These are phyloP conservation scores for Petrocephalus sullivani DNA, from an alignment of 2,797 vertebrate genomes.

Conservation along the genomic window DNA sequence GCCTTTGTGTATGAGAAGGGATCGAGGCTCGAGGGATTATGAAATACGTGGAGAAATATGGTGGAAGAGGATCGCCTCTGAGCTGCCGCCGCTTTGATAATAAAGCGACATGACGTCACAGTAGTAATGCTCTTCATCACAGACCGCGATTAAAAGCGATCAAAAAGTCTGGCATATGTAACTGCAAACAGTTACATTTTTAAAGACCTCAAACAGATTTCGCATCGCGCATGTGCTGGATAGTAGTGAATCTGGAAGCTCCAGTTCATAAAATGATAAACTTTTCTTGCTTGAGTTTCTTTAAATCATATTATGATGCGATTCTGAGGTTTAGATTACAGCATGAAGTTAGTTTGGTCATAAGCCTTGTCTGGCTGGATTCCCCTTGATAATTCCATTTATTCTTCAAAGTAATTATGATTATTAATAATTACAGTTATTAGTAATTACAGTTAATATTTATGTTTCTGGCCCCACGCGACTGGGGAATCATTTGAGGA, in stretches of 20 bases:
- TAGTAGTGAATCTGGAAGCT: background rate
- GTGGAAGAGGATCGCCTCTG: background rate
- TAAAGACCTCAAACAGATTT: background rate
- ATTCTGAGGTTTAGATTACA: background rate
- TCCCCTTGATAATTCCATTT: background rate
- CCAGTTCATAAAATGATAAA: background rate
- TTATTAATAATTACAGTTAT: constrained; percentile 49
- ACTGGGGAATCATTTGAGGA: constrained; percentile 52
- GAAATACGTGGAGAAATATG: background rate
- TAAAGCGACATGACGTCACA: background rate
- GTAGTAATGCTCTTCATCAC: background rate
- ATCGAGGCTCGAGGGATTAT: background rate
- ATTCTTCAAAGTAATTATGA: background rate
- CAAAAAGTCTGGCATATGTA: background rate
- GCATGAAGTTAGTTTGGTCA: background rate
- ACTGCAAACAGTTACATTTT: background rate
- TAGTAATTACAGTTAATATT: constrained; percentile 55
- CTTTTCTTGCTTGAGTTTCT: background rate
- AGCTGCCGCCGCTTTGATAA: background rate
- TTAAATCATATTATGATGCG: background rate
- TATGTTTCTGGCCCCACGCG: constrained; percentile 34
- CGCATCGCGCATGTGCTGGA: background rate
- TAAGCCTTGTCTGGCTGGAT: background rate
- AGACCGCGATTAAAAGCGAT: background rate
- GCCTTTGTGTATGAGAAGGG: background rate